Base-by-base conservation (phyloP, 2,888 invertebrate genomes). In the Mythimna vitellina region DNA sequence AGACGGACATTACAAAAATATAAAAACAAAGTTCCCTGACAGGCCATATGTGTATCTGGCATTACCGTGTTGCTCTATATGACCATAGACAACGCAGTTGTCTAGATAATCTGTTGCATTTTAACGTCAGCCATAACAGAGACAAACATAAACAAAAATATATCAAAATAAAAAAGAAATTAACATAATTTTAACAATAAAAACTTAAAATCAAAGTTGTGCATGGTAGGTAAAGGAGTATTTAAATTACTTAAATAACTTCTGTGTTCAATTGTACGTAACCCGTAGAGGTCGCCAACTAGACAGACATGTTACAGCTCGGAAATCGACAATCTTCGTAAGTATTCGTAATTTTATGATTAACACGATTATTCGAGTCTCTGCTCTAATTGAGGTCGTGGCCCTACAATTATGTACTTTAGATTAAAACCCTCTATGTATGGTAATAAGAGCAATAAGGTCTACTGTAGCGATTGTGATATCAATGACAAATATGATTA, bases 321-420 rank as follows among this genome's bases (percentile, higher is more conserved):
- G 92, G 93, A 93, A 91, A 93, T 91, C 88, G 89, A 86, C 92
- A 84, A 91, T 94, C 92, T 89, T 91, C 88, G 85, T 87, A 67
- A 76, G 73, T 73, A 89, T 91, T 89, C 88, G 89, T 93, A 92
- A 92, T 92, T 92, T 90, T 84, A 91, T 90, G 90, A 95, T 93
- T 93, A 93, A 88, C 88, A 88, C 90, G 92, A 92, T 93, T 93
- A 94, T 89, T 86, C 87, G 77, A 86, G 83, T 84, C 88, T 87
- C 84, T 86, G 76, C 78, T 83, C 84, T 93, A 92, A 95, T 93
- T 93, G 91, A 92, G 93, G 93, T 94, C 93, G 91, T 86, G 91
- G 91, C 92, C 91, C 90, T 89, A 87, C 83, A 90, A 89, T 90
- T 91, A 90, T 82, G 86, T 82, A 78, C 80, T 86, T 87, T 84